Evolutionary conservation across 2,797 vertebrate species (phyloP).

Genomic region (Sebastes vulpes): DNA sequence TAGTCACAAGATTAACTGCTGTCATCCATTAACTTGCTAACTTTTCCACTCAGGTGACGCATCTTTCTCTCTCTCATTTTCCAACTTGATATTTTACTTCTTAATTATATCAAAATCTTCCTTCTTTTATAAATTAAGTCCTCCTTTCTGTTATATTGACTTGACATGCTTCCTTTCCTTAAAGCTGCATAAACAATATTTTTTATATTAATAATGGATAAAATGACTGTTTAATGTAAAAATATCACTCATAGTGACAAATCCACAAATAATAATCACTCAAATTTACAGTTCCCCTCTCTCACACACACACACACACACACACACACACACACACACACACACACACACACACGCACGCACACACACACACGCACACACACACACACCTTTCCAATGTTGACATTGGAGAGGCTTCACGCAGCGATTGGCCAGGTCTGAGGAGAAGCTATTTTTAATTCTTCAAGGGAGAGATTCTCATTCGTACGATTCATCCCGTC

Average conservation of each 20-base stretch:
- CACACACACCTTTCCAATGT: background rate
- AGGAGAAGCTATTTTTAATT: background rate
- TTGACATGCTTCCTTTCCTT: background rate
- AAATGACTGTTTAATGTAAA: background rate
- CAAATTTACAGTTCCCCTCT: background rate
- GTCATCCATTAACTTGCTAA: conserved; percentile 49
- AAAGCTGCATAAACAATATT: background rate
- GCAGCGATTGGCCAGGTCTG: too few relatives aligned
- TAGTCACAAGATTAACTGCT: conserved; percentile 57
- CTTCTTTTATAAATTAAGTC: background rate
- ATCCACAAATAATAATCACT: background rate
- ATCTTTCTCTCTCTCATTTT: conserved; percentile 1
- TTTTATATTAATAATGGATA: background rate
- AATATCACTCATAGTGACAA: background rate
- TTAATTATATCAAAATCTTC: background rate
- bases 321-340: background rate
- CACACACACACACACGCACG: background rate
- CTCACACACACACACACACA: background rate
- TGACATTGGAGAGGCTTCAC: background rate
- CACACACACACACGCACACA: background rate
- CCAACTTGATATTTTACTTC: background rate
- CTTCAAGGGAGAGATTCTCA: background rate
- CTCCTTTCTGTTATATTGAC: background rate
- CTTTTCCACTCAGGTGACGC: conserved; percentile 9
- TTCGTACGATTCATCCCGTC: background rate